Conservation (phyloP, 2,888 invertebrate genomes). For the Quadriops clusia region DNA sequence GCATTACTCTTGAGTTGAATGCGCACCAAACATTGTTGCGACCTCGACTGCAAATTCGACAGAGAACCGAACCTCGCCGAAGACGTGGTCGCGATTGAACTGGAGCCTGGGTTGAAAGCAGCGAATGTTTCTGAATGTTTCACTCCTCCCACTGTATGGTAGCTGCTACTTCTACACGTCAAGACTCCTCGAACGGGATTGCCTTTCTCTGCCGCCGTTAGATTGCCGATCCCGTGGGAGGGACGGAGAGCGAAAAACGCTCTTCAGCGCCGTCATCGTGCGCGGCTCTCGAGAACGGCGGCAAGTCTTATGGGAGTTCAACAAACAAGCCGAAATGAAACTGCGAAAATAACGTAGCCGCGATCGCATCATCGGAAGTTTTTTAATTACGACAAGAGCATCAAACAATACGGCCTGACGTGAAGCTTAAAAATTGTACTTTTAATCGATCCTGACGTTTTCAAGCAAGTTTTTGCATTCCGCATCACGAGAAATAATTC, state of each 20-base stretch:
- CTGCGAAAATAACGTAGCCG: too few relatives aligned
- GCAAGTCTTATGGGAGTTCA: constrained; percentile 14
- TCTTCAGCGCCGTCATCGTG: constrained; percentile 28
- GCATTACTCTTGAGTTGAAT: too few relatives aligned
- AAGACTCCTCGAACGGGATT: constrained; percentile 30
- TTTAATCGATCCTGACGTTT: too few relatives aligned
- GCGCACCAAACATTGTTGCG: too few relatives aligned
- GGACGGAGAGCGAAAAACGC: constrained; percentile 26
- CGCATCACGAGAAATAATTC: too few relatives aligned
- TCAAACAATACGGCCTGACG: too few relatives aligned
- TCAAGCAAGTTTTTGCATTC: too few relatives aligned
- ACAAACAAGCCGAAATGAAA: constrained; percentile 15
- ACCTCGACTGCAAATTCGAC: too few relatives aligned
- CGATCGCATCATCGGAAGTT: too few relatives aligned
- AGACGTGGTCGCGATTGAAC: constrained; percentile 24
- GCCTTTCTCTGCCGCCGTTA: constrained; percentile 25
- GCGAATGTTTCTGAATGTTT: constrained; percentile 25
- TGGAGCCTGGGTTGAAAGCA: constrained; percentile 28
- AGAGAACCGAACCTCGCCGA: not conserved
- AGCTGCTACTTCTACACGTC: constrained; percentile 25
- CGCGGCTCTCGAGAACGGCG: constrained; percentile 24
- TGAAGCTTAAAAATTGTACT: too few relatives aligned
- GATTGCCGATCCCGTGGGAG: constrained; percentile 23
- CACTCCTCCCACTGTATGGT: constrained; percentile 34
- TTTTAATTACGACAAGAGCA: too few relatives aligned